Conservation (phyloP, 2,888 invertebrate species). For the Trachelus iudaicus region DNA sequence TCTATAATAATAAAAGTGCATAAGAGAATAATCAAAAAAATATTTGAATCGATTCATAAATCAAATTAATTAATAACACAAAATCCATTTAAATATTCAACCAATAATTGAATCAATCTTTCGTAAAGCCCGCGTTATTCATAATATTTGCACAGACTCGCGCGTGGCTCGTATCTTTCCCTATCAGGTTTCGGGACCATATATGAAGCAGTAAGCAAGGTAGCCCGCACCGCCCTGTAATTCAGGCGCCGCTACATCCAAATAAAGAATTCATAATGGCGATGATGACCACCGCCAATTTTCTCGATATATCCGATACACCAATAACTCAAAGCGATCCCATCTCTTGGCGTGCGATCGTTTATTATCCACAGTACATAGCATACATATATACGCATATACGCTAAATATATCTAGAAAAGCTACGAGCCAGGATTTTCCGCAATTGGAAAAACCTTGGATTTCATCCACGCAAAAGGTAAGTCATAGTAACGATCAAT, state of each 20-base stretch:
- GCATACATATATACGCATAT: too few species aligned
- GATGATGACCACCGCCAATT: constrained; percentile 64
- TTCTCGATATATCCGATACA: constrained; percentile 60
- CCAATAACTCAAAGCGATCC: constrained; percentile 53
- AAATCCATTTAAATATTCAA: not conserved
- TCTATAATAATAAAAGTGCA: not conserved
- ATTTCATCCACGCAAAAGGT: not conserved
- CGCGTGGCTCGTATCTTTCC: constrained; percentile 47
- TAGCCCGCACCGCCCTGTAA: constrained; percentile 63
- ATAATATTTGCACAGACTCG: constrained; percentile 23
- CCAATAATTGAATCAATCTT: not conserved
- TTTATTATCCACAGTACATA: constrained; percentile 37
- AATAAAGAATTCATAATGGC: constrained; percentile 65
- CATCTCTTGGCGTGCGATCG: constrained; percentile 41
- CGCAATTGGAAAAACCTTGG: not conserved
- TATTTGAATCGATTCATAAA: not conserved
- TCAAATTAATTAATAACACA: not conserved
- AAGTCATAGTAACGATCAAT: not conserved
- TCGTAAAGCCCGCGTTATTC: constrained; percentile 6
- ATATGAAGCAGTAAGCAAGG: constrained; percentile 64
- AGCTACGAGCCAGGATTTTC: not conserved
- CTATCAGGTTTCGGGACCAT: constrained; percentile 43
- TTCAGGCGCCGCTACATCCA: constrained; percentile 59
- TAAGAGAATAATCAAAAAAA: not conserved
- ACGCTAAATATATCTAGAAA: not conserved